Base-by-base conservation (phyloP, 2,113 vertebrate species). In the Triplophysa siluroides region DNA sequence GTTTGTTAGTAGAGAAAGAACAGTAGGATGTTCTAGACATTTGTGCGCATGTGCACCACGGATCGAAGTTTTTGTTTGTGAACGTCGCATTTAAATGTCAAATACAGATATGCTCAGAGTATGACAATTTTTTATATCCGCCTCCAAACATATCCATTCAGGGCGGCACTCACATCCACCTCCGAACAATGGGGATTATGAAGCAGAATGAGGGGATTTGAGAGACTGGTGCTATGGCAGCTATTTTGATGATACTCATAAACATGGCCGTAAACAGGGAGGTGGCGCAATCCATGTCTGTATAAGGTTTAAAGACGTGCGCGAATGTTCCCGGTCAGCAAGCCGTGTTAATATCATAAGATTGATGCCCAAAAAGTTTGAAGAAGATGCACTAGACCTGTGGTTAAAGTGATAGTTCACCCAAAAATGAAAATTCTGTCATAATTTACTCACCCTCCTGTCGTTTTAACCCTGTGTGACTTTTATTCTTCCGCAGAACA, bases 181-280 rank as follows among this genome's bases (percentile, higher is more conserved):
- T 64, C 65, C n/a, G 24, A 62, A 45, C 67, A 77, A 52, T 67
- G 8, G 79, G 60, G 83, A 81, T 85, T 83, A 80, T 9, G 60
- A 5, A 74, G 62, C 81, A 69, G 80, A 83, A 81, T 79, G 43
- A 58, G 24, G 67, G 74, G 41, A 73, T 79, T 70, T 81, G 33
- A 65, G 72, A 29, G 56, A 81, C 45, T 47, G 12, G 43, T 50
- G 81, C 74, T 11, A 74, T 70, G 10, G 56, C 50, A 65, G 69
- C 43, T 86, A 79, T 86, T 86, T 81, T 71, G 41, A 71, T 76
- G 33, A 19, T 21, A 23, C 52, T 45, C 54, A 41, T 71, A 79
- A 62, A 76, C 71, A 54, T 80, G 33, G 60, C 43, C 70, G 38
- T 63, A 65, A 73, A 47, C 62, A 81, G 18, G 6, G 61, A 71